Evolutionary conservation across 2,888 invertebrate genomes (phyloP).

Genomic region (Tetramorium bicarinatum): DNA sequence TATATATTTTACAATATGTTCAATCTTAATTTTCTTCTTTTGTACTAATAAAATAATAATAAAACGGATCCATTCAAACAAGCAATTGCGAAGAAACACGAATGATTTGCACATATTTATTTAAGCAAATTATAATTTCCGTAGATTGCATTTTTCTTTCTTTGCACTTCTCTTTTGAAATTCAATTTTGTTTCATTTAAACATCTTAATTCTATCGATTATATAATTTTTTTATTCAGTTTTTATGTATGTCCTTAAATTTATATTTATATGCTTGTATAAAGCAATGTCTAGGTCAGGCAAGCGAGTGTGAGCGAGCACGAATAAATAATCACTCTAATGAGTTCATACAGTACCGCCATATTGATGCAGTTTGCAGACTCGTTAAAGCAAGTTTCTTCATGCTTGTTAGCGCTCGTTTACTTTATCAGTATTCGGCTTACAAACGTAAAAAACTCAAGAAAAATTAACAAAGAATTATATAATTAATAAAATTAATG

Average conservation of each 20-base stretch:
- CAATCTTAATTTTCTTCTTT: background rate
- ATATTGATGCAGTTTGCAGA: background rate
- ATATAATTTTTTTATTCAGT: background rate
- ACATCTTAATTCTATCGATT: background rate
- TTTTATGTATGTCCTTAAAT: background rate
- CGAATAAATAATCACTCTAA: background rate
- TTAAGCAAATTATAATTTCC: background rate
- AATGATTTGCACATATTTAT: background rate
- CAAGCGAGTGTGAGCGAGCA: background rate
- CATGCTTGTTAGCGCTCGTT: background rate
- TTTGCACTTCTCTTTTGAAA: background rate
- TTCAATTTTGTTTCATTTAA: background rate
- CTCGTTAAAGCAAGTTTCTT: background rate
- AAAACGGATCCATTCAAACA: background rate
- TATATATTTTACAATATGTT: background rate
- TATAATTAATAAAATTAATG: background rate
- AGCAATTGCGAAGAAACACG: background rate
- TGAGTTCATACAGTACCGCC: background rate
- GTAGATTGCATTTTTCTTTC: background rate
- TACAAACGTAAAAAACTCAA: background rate
- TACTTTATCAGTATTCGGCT: background rate
- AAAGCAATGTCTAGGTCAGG: background rate
- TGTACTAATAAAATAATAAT: background rate
- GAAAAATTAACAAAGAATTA: background rate
- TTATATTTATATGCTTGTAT: background rate